These are phyloP conservation scores for Sandelia bainsii DNA, from an alignment of 2,797 vertebrate genomes.

Conservation along the genomic window DNA sequence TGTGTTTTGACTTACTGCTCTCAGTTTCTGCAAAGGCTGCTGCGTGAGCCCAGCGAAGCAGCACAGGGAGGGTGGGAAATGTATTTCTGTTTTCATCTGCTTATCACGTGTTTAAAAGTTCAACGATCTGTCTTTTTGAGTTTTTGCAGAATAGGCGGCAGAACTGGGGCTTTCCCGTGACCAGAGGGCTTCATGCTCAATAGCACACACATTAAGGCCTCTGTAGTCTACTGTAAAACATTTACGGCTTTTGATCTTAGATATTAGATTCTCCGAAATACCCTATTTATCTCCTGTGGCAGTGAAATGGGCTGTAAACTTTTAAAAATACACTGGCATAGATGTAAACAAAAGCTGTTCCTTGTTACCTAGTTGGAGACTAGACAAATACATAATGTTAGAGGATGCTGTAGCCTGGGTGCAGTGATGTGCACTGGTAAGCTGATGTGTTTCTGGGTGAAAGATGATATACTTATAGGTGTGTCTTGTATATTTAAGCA, in stretches of 20 bases:
- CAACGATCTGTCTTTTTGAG: constrained; percentile 53
- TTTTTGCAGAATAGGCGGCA: constrained; percentile 35
- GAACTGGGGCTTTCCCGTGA: constrained; percentile 22
- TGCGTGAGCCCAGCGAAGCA: constrained; percentile 4
- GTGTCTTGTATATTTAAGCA: too few relatives aligned
- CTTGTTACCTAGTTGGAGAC: not conserved
- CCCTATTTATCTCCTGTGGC: constrained; percentile 23
- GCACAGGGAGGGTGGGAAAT: not conserved
- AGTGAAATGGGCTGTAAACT: not conserved
- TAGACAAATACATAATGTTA: not conserved
- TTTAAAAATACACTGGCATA: not conserved
- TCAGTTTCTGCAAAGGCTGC: constrained; percentile 10
- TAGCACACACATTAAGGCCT: constrained; percentile 37
- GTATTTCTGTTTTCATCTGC: constrained; percentile 22
- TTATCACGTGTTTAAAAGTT: constrained; percentile 40
- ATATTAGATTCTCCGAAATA: constrained; percentile 14
- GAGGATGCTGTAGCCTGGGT: not conserved
- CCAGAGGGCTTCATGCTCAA: constrained; percentile 48
- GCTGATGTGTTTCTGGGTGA: too few relatives aligned
- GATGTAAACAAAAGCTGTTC: constrained; percentile 9
- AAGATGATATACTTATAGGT: not conserved
- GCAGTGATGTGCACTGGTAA: too few relatives aligned
- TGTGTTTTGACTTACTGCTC: constrained; percentile 12
- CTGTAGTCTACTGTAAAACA: constrained; percentile 24
- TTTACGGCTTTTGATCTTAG: constrained; percentile 16